Evolutionary conservation across 1,140 invertebrate species (phyloP).

Genomic region (Drosophila sturtevanti): DNA sequence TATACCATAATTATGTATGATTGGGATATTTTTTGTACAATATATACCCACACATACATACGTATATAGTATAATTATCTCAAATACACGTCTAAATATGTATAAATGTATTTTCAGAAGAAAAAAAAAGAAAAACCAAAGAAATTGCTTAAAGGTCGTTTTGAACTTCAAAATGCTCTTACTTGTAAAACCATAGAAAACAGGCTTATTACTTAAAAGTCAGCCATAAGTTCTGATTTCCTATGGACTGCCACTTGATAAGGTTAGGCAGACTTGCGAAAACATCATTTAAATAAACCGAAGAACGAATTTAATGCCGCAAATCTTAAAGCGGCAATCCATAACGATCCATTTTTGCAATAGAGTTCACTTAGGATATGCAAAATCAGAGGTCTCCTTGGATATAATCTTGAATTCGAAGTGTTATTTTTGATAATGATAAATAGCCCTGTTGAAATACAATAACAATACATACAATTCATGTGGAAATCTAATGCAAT

Average conservation of each 20-base stretch:
- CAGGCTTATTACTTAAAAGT: neutral
- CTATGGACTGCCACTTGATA: too few species aligned
- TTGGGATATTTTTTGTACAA: slow-evolving; percentile 11
- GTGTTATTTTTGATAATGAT: too few species aligned
- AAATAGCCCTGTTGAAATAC: too few species aligned
- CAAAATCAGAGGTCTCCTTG: neutral
- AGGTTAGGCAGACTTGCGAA: neutral
- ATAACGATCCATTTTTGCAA: neutral
- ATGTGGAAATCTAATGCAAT: too few species aligned
- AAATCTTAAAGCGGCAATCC: neutral
- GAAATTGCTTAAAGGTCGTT: neutral
- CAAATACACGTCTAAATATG: neutral
- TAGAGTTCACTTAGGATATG: neutral
- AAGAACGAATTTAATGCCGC: neutral
- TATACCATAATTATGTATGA: slow-evolving; percentile 21
- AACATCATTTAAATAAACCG: neutral
- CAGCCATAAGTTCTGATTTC: too few species aligned
- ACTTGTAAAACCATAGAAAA: neutral
- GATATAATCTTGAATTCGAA: neutral
- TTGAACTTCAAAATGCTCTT: neutral
- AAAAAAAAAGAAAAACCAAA: neutral
- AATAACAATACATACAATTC: too few species aligned
- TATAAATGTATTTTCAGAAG: slow-evolving; percentile 19
- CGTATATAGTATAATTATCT: neutral
- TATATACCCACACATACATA: neutral